Percentiles rank a stretch among this genome's conserved stretches.
Evolutionary conservation across 1,140 invertebrate species (phyloP).

Genomic region (Saxidomus purpurata): DNA sequence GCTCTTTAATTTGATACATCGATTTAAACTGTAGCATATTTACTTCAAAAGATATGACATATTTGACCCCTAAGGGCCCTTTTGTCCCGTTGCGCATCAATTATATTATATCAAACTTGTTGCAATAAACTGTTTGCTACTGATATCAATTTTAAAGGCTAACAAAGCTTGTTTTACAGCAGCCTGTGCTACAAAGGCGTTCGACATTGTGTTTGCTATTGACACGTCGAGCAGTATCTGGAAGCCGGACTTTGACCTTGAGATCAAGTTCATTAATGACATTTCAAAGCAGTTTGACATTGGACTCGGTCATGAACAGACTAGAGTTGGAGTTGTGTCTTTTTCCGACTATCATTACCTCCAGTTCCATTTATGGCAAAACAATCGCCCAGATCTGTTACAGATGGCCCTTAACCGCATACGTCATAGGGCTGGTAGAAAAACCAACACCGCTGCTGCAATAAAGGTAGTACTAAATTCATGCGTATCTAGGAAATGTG

Average conservation of each 20-base stretch:
- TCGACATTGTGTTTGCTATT: conserved; percentile 79
- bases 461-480: conserved; percentile 1
- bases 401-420: conserved; percentile 68
- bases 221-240: conserved; percentile 81
- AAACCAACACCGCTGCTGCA: conserved; percentile 44
- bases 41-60: no score
- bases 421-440: conserved; percentile 52
- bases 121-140: neutral
- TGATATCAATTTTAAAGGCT: neutral
- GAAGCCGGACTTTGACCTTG: conserved; percentile 73
- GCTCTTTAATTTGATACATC: neutral
- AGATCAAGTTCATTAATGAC: conserved; percentile 75
- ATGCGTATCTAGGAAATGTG: no score
- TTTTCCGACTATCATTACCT: conserved; percentile 70
- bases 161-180: no score
- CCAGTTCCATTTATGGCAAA: conserved; percentile 70
- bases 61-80: no score
- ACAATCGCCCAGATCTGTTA: conserved; percentile 50
- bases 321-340: conserved; percentile 70
- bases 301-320: conserved; percentile 60
- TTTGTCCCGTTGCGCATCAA: no score
- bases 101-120: neutral
- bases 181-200: conserved; percentile 34
- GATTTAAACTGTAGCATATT: neutral
- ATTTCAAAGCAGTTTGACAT: conserved; percentile 73